A percentile compares a stretch with the other conserved stretches of the same genome.
Evolutionary conservation across 2,797 vertebrate genomes (phyloP).

Genomic region (Phalloptychus januarius): DNA sequence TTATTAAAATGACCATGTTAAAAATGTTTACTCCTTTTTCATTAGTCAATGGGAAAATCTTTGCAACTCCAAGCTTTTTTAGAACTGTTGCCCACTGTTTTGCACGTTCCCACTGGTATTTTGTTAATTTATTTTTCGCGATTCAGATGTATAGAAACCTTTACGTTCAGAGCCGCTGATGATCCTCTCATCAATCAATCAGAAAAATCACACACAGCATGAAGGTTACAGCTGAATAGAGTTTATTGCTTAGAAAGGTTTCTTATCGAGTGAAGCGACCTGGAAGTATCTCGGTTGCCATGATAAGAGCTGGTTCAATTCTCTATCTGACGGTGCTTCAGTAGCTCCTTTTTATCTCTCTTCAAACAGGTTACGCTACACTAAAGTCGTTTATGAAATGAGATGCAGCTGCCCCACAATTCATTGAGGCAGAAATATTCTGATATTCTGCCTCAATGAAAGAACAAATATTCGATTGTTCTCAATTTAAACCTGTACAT

Average conservation of each 20-base stretch:
- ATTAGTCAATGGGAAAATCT: neutral
- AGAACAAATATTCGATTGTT: too few species aligned
- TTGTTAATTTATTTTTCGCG: neutral
- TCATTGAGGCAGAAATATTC: neutral
- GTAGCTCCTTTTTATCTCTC: neutral
- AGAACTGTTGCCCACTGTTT: neutral
- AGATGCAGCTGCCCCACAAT: neutral
- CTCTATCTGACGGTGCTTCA: neutral
- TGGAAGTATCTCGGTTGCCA: slow-evolving; percentile 4
- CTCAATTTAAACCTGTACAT: neutral
- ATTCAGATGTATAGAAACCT: neutral
- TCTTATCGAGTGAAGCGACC: slow-evolving; percentile 10
- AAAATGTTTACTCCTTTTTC: neutral
- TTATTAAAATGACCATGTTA: neutral
- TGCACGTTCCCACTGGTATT: neutral
- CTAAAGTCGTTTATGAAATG: slow-evolving; percentile 1
- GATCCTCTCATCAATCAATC: neutral
- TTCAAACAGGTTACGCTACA: neutral
- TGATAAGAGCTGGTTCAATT: slow-evolving; percentile 7
- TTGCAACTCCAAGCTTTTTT: neutral
- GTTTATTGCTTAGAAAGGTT: slow-evolving; percentile 15
- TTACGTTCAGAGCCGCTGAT: neutral
- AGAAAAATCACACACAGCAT: neutral
- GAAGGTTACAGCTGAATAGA: slow-evolving; percentile 11
- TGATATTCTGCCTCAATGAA: too few species aligned